phyloP scores from a whole-genome alignment of 2,113 vertebrate genomes.

The Puffinus mauretanicus region DNA sequence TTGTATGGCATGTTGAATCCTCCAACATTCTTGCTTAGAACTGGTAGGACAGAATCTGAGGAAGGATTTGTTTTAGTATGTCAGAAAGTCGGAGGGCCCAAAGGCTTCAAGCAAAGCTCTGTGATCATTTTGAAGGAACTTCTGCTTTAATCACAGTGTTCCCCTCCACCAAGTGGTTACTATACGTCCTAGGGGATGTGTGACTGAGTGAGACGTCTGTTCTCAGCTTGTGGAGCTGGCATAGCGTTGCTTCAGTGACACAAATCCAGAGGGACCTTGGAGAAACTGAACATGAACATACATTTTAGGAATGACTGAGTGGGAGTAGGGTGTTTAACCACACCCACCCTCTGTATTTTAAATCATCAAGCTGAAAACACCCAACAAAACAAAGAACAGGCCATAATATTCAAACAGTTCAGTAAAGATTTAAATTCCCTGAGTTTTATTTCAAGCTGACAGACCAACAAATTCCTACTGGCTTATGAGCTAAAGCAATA shows the following conservation, averaged over 20 bases:
- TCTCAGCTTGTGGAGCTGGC: background rate
- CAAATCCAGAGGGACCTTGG: background rate
- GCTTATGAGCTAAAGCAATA: background rate
- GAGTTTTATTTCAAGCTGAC: background rate
- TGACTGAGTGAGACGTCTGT: background rate
- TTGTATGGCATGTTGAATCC: background rate
- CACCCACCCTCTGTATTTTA: background rate
- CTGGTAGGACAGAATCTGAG: background rate
- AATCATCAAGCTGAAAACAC: background rate
- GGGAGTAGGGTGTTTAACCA: background rate
- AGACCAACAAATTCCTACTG: background rate
- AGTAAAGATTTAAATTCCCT: background rate
- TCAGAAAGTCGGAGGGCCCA: background rate
- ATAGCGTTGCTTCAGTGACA: background rate
- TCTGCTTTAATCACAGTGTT: background rate
- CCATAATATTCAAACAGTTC: background rate
- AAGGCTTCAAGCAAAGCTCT: background rate
- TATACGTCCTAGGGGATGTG: background rate
- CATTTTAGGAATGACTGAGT: background rate
- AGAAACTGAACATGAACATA: background rate
- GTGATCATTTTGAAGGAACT: background rate
- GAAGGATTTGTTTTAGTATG: background rate
- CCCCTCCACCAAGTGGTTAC: background rate
- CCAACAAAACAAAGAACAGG: background rate
- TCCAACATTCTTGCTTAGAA: background rate